Evolutionary conservation across 2,888 invertebrate species (phyloP).

Genomic region (Drosophila meridiana): DNA sequence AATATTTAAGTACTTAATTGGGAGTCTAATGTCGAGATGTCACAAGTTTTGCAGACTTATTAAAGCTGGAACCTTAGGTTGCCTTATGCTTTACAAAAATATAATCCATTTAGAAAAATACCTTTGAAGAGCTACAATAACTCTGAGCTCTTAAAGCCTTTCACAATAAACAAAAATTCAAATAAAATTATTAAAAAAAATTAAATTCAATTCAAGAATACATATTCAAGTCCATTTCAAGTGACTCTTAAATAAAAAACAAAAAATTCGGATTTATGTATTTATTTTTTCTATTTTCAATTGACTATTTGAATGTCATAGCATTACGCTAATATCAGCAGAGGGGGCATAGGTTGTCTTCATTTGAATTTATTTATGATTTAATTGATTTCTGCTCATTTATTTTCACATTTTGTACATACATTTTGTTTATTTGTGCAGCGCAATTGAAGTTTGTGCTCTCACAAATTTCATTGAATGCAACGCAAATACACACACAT

Average conservation of each 20-base stretch:
- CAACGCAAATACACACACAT: slow-evolving; percentile 9
- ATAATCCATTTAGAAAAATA: background rate
- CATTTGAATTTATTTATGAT: background rate
- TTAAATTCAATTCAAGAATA: background rate
- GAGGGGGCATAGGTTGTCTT: too few relatives aligned
- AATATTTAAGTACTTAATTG: slow-evolving; percentile 5
- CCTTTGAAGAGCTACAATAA: background rate
- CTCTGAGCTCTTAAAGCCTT: background rate
- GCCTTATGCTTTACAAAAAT: too few relatives aligned
- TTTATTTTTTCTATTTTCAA: background rate
- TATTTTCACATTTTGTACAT: slow-evolving; percentile 66
- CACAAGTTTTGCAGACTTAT: background rate
- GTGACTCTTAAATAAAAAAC: background rate
- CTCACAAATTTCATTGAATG: slow-evolving; percentile 39
- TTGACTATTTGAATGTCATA: background rate
- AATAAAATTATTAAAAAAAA: too few relatives aligned
- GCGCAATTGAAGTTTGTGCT: slow-evolving; percentile 47
- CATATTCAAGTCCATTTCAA: background rate
- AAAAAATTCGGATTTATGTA: background rate
- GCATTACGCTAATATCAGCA: too few relatives aligned
- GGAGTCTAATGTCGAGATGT: background rate
- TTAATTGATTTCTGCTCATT: slow-evolving; percentile 16
- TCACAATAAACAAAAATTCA: too few relatives aligned
- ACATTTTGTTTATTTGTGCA: slow-evolving; percentile 55
- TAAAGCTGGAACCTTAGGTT: background rate